Evolutionary conservation across 2,797 vertebrate species (phyloP), one percentile per base, ranked within the genome.

Genomic region (Microctenopoma stevenorrisi): DNA sequence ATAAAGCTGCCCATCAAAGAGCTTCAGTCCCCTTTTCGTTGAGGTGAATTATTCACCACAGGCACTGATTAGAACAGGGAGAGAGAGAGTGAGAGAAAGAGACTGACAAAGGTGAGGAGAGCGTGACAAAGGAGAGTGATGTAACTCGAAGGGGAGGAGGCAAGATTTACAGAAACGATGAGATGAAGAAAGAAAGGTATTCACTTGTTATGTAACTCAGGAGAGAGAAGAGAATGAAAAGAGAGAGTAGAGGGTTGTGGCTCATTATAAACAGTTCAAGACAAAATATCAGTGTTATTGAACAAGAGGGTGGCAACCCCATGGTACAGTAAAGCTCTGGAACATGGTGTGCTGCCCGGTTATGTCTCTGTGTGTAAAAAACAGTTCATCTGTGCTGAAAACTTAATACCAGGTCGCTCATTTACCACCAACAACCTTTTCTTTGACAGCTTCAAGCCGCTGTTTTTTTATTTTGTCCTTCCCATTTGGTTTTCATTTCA

Each of bases 1-100:
- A 93, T 93, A 90, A 93, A 93, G 86, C 88, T 93, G 92, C 87
- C 93, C 92, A 88, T 93, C 89, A 92, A 88, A 89, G 74, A 77
- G 69, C 85, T 87, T 86, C 86, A 88, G 79, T 93, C 87, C 73
- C 33, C 70, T 83, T 78, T 82, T 43, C 76, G 68, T 75, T 54
- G 59, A 75, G 87, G 87, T 95, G 86, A 94, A 95, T 95, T 88
- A 95, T 94, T 94, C 85, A 95, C 85, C 65, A 73, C 74, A 43
- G 73, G 86, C 87, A 90, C 89, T 94, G 92, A 94, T 94, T 93
- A 92, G 85, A 86, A 86, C 70, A 72, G 73, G 64, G 53, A 63
- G 70, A 58, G 28, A 42, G 40, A 67, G 78, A 76, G 42, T 13
- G 58, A 60, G 67, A 71, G 74, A 82, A 55, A 76, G 56, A 54